phyloP scores from a whole-genome alignment of 2,113 vertebrate species.

The Ardeotis arabs region DNA sequence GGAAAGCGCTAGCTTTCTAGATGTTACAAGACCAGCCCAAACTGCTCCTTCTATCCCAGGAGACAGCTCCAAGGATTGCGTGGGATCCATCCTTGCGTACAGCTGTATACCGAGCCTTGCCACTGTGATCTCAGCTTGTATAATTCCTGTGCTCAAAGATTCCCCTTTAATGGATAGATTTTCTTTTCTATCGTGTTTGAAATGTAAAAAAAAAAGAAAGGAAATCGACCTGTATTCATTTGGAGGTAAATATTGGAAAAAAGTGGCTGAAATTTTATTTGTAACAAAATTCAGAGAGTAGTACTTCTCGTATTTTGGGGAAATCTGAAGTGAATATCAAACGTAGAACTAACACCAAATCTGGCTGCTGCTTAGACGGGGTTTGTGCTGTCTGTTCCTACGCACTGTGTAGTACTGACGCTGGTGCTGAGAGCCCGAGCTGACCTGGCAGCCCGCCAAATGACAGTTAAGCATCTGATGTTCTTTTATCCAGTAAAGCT shows the following conservation, averaged over 20 bases:
- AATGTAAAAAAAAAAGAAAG: neutral
- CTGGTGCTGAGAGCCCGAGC: neutral
- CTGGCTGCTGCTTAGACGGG: neutral
- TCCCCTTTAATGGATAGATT: neutral
- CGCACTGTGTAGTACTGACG: neutral
- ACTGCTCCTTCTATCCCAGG: neutral
- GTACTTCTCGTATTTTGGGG: neutral
- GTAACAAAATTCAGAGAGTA: neutral
- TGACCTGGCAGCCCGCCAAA: constrained; percentile 37
- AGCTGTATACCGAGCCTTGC: neutral
- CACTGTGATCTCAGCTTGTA: neutral
- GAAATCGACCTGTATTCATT: neutral
- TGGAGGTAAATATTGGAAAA: neutral
- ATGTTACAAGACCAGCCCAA: neutral
- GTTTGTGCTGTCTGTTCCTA: neutral
- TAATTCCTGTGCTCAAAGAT: neutral
- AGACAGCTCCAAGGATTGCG: neutral
- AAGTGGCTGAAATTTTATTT: neutral
- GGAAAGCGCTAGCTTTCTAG: neutral
- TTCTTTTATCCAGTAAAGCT: constrained; percentile 20
- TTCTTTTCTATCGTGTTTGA: neutral
- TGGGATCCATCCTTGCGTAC: neutral
- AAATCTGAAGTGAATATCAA: neutral
- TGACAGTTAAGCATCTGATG: constrained; percentile 35
- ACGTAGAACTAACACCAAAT: neutral